Conservation (phyloP, 2,888 invertebrate genomes). For the Epistrophella euchroma region DNA sequence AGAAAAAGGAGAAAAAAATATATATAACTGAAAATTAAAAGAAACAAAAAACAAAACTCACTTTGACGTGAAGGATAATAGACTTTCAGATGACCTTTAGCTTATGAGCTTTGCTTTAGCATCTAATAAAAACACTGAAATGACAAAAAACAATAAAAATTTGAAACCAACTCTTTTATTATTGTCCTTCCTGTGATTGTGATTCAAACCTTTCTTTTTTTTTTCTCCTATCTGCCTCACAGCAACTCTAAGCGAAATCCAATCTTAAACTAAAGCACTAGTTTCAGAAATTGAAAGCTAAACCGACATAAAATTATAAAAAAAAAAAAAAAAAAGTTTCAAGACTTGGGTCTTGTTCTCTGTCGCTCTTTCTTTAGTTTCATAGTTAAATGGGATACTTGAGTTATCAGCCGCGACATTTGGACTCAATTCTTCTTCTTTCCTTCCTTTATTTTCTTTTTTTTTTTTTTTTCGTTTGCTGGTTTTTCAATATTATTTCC, state of each 20-base stretch:
- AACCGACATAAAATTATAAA: conserved; percentile 31
- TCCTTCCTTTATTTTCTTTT: conserved; percentile 23
- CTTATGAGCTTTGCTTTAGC: conserved; percentile 37
- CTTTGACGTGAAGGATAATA: conserved; percentile 55
- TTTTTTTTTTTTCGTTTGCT: conserved; percentile 37
- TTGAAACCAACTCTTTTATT: neutral
- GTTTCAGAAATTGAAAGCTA: conserved; percentile 52
- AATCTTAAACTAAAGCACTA: conserved; percentile 61
- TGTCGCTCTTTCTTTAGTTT: conserved; percentile 27
- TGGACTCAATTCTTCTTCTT: conserved; percentile 66
- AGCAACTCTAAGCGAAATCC: conserved; percentile 43
- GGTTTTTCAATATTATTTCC: conserved; percentile 23
- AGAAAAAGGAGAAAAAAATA: conserved; percentile 13
- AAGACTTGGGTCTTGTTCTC: conserved; percentile 27
- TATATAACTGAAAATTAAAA: neutral
- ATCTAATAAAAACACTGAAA: conserved; percentile 56
- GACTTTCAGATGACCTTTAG: conserved; percentile 21
- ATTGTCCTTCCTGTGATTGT: conserved; percentile 40
- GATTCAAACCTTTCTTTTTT: conserved; percentile 35
- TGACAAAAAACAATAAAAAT: conserved; percentile 6
- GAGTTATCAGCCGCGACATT: conserved; percentile 69
- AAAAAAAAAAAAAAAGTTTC: conserved; percentile 6
- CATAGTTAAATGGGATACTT: conserved; percentile 40
- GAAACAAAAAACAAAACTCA: conserved; percentile 22
- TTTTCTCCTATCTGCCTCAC: neutral